Conservation (phyloP, 2,797 vertebrate species). For the Helicolenus hilgendorfi region DNA sequence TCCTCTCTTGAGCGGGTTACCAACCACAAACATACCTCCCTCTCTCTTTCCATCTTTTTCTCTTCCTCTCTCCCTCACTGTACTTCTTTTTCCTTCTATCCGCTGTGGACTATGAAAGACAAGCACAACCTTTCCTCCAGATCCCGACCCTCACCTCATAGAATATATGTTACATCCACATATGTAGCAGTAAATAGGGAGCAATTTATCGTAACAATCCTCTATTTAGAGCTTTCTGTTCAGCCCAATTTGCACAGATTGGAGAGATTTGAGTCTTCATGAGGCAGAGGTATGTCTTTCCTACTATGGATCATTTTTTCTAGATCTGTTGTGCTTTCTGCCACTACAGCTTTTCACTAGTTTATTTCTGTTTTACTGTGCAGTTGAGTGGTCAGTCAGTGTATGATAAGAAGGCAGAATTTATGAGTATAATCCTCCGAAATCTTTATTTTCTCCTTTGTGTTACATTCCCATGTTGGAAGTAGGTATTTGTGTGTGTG, state of each 20-base stretch:
- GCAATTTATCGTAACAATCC: neutral
- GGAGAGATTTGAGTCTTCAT: conserved; percentile 18
- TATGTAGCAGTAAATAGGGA: conserved; percentile 1
- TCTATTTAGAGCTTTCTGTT: conserved; percentile 19
- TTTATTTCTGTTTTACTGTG: neutral
- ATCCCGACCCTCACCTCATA: conserved; percentile 54
- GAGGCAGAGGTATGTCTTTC: conserved; percentile 16
- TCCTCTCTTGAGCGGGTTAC: conserved; percentile 83
- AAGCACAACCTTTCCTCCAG: conserved; percentile 86
- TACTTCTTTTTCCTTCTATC: conserved; percentile 64
- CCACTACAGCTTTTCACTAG: neutral
- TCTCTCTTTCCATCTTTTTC: conserved; percentile 83
- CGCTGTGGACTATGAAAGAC: conserved; percentile 73
- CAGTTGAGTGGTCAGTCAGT: neutral
- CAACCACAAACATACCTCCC: conserved; percentile 85
- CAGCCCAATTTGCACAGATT: conserved; percentile 10
- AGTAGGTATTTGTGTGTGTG: neutral
- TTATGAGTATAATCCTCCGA: neutral
- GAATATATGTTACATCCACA: conserved; percentile 41
- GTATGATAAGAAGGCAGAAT: neutral
- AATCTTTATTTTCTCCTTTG: neutral
- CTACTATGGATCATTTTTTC: neutral
- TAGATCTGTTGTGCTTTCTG: neutral
- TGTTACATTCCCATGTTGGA: neutral
- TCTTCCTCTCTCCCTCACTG: conserved; percentile 75